Evolutionary conservation across 2,797 vertebrate genomes (phyloP).

Genomic region (Botia kubotai): DNA sequence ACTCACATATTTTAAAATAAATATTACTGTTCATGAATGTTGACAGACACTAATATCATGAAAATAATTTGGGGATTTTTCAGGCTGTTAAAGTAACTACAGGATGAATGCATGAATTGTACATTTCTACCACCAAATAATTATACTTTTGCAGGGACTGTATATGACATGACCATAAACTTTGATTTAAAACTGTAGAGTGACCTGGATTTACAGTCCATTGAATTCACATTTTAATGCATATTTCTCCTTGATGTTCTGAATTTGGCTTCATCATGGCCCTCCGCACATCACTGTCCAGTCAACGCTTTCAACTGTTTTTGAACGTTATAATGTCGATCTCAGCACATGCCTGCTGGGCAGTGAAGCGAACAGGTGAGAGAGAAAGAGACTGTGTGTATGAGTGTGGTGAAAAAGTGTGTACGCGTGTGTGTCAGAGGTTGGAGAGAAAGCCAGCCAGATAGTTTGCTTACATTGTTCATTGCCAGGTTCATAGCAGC

Average conservation of each 20-base stretch:
- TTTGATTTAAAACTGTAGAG: constrained; percentile 10
- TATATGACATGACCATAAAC: constrained; percentile 20
- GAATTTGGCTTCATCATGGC: constrained; percentile 28
- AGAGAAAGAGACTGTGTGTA: constrained; percentile 55
- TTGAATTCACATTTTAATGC: not conserved
- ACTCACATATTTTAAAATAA: not conserved
- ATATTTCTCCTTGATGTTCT: constrained; percentile 40
- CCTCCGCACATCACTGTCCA: constrained; percentile 51
- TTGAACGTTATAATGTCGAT: constrained; percentile 80
- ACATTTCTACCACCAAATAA: constrained; percentile 3
- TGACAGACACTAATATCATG: not conserved
- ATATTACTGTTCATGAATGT: not conserved
- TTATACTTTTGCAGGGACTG: not conserved
- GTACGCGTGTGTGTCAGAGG: constrained; percentile 50
- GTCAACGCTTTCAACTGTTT: constrained; percentile 73
- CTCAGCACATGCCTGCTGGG: constrained; percentile 82
- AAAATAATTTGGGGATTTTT: constrained; percentile 11
- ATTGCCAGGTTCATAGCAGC: constrained; percentile 47
- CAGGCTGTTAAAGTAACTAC: not conserved
- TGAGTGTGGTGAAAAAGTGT: constrained; percentile 60
- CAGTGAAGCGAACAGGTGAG: constrained; percentile 79
- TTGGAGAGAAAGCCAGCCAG: constrained; percentile 56
- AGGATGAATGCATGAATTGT: not conserved
- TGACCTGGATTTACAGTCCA: constrained; percentile 6
- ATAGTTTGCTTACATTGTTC: constrained; percentile 57